Percentiles rank a stretch among this genome's conserved stretches.
phyloP scores from a whole-genome alignment of 1,140 invertebrate genomes.

The Musca domestica region DNA sequence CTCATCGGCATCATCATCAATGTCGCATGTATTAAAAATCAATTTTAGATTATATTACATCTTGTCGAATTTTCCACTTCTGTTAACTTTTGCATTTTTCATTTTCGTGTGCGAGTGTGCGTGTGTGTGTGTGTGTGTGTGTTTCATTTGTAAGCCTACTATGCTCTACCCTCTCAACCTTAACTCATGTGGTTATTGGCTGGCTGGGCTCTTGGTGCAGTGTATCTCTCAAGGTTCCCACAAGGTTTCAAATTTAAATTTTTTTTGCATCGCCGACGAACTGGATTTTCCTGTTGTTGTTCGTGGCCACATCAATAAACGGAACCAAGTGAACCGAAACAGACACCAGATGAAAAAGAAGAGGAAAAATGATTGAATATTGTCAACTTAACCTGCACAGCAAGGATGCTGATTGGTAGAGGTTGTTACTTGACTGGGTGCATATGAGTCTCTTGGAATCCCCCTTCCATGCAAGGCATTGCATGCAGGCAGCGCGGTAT shows the following conservation, averaged over 20 bases:
- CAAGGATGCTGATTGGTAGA: too few species aligned
- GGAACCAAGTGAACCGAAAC: neutral
- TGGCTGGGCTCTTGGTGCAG: neutral
- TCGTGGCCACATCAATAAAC: neutral
- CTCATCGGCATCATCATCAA: neutral
- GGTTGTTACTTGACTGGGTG: too few species aligned
- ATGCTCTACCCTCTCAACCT: too few species aligned
- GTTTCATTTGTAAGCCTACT: neutral
- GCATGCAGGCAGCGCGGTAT: too few species aligned
- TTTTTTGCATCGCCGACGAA: neutral
- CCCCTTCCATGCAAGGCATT: too few species aligned
- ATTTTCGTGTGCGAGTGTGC: too few species aligned
- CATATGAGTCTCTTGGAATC: too few species aligned
- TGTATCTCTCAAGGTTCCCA: neutral
- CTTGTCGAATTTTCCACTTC: constrained; percentile 22
- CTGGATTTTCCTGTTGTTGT: constrained; percentile 2
- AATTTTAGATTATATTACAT: constrained; percentile 20
- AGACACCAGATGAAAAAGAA: neutral
- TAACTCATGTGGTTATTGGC: neutral
- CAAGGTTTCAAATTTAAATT: too few species aligned
- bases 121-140: neutral
- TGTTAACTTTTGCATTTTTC: constrained; percentile 12
- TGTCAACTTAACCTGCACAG: neutral
- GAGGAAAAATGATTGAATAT: constrained; percentile 9
- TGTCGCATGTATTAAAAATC: constrained; percentile 22